Conservation (phyloP, 2,888 invertebrate species). For the Leptopilina myrica region DNA sequence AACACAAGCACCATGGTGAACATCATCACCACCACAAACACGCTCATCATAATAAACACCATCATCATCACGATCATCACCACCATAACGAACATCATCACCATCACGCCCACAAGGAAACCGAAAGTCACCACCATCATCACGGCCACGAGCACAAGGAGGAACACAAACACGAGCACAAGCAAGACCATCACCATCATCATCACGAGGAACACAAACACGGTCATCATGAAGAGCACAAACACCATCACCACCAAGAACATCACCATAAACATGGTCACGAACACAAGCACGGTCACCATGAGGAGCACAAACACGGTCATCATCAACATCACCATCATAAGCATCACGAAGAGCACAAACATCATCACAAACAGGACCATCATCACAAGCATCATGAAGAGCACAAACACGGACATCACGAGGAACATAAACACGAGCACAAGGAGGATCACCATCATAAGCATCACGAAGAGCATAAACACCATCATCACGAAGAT, state of each 20-base stretch:
- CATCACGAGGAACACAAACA: slow-evolving; percentile 62
- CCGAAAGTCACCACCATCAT: slow-evolving; percentile 69
- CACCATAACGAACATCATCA: slow-evolving; percentile 68
- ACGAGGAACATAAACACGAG: slow-evolving; percentile 59
- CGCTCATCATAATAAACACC: slow-evolving; percentile 67
- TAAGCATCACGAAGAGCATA: slow-evolving; percentile 59
- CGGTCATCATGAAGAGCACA: slow-evolving; percentile 59
- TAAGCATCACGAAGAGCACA: slow-evolving; percentile 43
- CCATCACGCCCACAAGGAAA: slow-evolving; percentile 69
- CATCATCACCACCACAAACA: slow-evolving; percentile 70
- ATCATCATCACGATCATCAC: slow-evolving; percentile 70
- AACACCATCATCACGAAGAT: slow-evolving; percentile 61
- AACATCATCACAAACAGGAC: slow-evolving; percentile 55
- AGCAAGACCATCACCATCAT: slow-evolving; percentile 62
- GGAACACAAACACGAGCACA: slow-evolving; percentile 67
- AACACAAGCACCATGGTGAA: slow-evolving; percentile 66
- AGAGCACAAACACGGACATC: slow-evolving; percentile 61
- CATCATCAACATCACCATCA: slow-evolving; percentile 52
- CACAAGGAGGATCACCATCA: slow-evolving; percentile 68
- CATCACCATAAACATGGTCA: slow-evolving; percentile 64
- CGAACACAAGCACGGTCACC: slow-evolving; percentile 57
- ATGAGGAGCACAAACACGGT: slow-evolving; percentile 59
- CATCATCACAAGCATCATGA: slow-evolving; percentile 52
- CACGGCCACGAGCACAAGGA: slow-evolving; percentile 69
- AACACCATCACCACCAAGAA: slow-evolving; percentile 26